Percentiles rank a stretch among this genome's conserved stretches.
phyloP scores from a whole-genome alignment of 2,888 invertebrate genomes.

The Achlya flavicornis region DNA sequence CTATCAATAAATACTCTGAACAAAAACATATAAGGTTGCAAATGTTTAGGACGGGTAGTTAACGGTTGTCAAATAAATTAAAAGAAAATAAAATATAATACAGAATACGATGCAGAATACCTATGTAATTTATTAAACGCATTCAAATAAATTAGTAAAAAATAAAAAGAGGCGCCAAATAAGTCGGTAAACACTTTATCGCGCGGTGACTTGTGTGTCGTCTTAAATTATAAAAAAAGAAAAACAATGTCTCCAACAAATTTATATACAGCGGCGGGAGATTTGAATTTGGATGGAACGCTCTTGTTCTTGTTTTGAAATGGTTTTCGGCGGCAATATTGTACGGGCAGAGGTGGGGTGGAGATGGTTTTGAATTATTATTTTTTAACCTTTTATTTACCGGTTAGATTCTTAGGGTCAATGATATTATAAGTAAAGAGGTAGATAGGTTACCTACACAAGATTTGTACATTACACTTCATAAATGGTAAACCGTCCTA shows the following conservation, averaged over 20 bases:
- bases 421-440: no score
- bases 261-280: constrained; percentile 51
- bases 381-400: not conserved
- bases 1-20: no score
- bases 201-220: constrained; percentile 50
- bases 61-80: constrained; percentile 17
- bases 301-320: constrained; percentile 52
- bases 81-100: not conserved
- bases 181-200: constrained; percentile 75
- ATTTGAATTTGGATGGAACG: constrained; percentile 62
- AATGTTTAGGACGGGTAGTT: not conserved
- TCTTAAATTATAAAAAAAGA: constrained; percentile 65
- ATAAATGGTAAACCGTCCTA: no score
- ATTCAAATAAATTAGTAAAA: constrained; percentile 3
- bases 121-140: not conserved
- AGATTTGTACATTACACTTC: no score
- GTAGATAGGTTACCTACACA: no score
- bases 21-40: no score
- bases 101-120: not conserved
- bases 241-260: constrained; percentile 52
- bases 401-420: no score
- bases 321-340: constrained; percentile 54
- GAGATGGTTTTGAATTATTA: constrained; percentile 25
- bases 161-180: constrained; percentile 43
- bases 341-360: constrained; percentile 34